Conservation (phyloP, 2,888 invertebrate species). For the Bombyx huttoni region DNA sequence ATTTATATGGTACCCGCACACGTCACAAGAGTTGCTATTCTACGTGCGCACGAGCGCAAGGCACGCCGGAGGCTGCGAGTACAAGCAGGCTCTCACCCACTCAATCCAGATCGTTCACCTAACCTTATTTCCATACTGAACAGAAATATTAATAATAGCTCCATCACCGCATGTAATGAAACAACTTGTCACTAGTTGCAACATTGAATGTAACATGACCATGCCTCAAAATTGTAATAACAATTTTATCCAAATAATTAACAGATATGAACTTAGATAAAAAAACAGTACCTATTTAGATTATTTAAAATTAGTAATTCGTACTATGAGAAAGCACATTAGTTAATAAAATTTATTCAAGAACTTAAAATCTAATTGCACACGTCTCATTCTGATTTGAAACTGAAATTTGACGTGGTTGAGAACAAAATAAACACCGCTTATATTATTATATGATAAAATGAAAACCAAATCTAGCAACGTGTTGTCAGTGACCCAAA, state of each 20-base stretch:
- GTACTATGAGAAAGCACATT: too few species aligned
- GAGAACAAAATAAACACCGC: too few species aligned
- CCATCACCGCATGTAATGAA: conserved; percentile 44
- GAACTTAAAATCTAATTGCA: too few species aligned
- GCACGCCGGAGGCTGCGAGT: conserved; percentile 50
- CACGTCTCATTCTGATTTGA: too few species aligned
- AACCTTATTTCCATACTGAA: conserved; percentile 70
- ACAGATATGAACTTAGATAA: too few species aligned
- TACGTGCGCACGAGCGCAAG: conserved; percentile 58
- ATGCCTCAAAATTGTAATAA: conserved; percentile 13
- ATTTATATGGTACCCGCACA: conserved; percentile 9
- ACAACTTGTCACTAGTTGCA: conserved; percentile 45
- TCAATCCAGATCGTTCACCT: conserved; percentile 62
- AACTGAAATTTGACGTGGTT: too few species aligned
- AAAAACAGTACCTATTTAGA: too few species aligned
- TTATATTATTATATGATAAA: conserved; percentile 14
- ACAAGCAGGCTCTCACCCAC: conserved; percentile 47
- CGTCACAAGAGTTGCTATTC: conserved; percentile 22
- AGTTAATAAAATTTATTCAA: too few species aligned
- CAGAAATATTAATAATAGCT: conserved; percentile 45
- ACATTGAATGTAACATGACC: conserved; percentile 52
- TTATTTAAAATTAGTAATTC: too few species aligned
- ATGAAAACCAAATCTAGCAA: conserved; percentile 30
- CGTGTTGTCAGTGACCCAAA: conserved; percentile 21
- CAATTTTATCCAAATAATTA: too few species aligned